Conservation (phyloP, 1,140 invertebrate genomes). For the Phocides pigmalion region DNA sequence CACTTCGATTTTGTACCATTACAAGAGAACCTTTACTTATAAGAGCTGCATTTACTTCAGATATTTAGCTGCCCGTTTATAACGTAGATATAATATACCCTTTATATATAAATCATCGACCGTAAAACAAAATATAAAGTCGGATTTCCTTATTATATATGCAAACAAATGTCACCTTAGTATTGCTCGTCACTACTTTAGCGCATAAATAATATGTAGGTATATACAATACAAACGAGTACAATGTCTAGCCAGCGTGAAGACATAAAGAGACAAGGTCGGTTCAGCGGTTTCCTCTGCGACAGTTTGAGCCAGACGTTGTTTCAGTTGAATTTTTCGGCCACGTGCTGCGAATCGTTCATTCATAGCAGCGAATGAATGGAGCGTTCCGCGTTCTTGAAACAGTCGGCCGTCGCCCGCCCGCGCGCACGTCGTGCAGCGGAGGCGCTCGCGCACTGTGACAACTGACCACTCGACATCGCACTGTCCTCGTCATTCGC, state of each 20-base stretch:
- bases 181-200: neutral
- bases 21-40: no score
- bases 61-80: no score
- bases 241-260: conserved; percentile 24
- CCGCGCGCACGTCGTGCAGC: conserved; percentile 62
- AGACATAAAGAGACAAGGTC: conserved; percentile 49
- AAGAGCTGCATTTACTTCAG: no score
- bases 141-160: no score
- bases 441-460: conserved; percentile 51
- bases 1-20: no score
- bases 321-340: conserved; percentile 67
- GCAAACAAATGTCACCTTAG: neutral
- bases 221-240: neutral
- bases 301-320: conserved; percentile 37
- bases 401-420: conserved; percentile 66
- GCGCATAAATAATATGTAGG: neutral
- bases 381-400: conserved; percentile 44
- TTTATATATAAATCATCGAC: no score
- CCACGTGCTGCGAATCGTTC: conserved; percentile 62
- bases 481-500: conserved; percentile 23
- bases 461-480: neutral
- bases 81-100: no score
- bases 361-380: conserved; percentile 75
- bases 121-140: no score
- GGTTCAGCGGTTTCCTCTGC: conserved; percentile 49